A percentile compares a stretch with the other conserved stretches of the same genome.
These are phyloP conservation scores for Salvator merianae DNA, from an alignment of 2,113 vertebrate genomes.

Conservation along the genomic window DNA sequence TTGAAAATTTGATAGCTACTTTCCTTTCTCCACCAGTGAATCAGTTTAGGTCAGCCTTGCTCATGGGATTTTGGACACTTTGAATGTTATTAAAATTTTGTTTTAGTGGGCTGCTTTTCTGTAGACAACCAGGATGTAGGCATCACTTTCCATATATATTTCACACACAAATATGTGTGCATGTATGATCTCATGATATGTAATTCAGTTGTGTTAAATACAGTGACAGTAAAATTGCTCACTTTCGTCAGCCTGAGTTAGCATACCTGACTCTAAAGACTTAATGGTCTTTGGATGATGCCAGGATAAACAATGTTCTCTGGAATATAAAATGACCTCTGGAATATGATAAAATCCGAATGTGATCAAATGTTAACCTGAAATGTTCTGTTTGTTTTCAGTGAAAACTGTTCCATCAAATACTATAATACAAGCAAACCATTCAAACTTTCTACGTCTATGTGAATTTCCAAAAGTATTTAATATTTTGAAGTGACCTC, in stretches of 20 bases:
- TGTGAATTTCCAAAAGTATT: slow-evolving; percentile 58
- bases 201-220: not conserved
- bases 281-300: not conserved
- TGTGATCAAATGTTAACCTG: not conserved
- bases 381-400: not conserved
- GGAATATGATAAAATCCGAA: not conserved
- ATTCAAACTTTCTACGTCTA: slow-evolving; percentile 37
- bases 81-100: not conserved
- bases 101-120: not conserved
- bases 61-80: not conserved
- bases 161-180: not conserved
- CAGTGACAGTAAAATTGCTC: not conserved
- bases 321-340: not conserved
- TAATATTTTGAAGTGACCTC: slow-evolving; percentile 57
- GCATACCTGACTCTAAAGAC: not conserved
- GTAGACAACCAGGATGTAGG: not conserved
- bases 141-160: not conserved
- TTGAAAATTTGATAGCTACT: not conserved
- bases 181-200: not conserved
- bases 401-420: slow-evolving; percentile 47
- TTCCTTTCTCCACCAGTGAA: not conserved
- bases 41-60: not conserved
- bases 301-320: not conserved
- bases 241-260: not conserved
- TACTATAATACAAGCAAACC: slow-evolving; percentile 22